These are phyloP conservation scores for Agrotis ipsilon DNA, from an alignment of 2,888 invertebrate species.

Conservation along the genomic window DNA sequence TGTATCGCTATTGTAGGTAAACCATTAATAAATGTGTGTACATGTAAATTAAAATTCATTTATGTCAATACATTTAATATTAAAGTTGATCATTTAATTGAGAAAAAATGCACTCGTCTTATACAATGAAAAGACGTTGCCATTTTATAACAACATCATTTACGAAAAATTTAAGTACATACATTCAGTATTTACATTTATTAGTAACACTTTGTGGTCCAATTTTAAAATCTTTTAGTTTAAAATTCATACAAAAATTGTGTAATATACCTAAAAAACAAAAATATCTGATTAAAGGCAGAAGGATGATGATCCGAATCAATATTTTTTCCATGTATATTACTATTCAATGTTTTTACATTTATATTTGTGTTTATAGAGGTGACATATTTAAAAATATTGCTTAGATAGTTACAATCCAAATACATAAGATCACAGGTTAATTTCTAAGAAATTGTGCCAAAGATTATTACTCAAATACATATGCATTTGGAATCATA, in stretches of 20 bases:
- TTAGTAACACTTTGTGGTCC: constrained; percentile 31
- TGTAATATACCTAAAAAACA: neutral
- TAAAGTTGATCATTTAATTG: constrained; percentile 1
- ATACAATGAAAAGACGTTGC: constrained; percentile 3
- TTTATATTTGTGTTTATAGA: constrained; percentile 8
- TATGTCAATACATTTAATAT: constrained; percentile 3
- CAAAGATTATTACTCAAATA: constrained; percentile 72
- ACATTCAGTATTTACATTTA: constrained; percentile 48
- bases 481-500: constrained; percentile 64
- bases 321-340: neutral
- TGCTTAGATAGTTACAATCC: constrained; percentile 62
- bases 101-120: neutral
- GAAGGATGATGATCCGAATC: neutral
- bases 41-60: neutral
- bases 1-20: constrained; percentile 6
- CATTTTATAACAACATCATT: constrained; percentile 6
- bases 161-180: constrained; percentile 50
- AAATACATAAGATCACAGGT: constrained; percentile 80
- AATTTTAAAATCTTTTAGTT: constrained; percentile 29
- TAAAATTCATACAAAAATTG: constrained; percentile 3
- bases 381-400: constrained; percentile 35
- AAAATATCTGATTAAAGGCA: neutral
- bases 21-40: constrained; percentile 8
- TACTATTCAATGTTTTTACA: neutral
- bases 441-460: constrained; percentile 78